A percentile compares a stretch with the other conserved stretches of the same genome.
These are phyloP conservation scores for Atrina japonica DNA, from an alignment of 2,888 invertebrate genomes.

Conservation along the genomic window DNA sequence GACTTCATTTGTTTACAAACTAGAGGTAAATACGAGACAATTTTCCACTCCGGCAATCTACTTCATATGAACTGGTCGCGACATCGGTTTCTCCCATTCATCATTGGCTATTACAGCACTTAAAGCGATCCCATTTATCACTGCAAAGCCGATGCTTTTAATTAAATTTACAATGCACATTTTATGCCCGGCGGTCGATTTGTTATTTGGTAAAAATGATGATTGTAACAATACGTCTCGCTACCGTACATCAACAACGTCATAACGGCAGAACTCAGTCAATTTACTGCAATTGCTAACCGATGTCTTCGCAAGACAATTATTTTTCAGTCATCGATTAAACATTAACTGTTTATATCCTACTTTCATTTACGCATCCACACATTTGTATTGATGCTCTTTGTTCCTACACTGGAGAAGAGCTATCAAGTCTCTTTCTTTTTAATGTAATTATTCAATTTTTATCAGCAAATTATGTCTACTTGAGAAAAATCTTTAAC, in stretches of 20 bases:
- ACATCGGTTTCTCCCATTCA: conserved; percentile 22
- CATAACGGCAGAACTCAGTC: conserved; percentile 12
- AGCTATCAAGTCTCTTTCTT: too few relatives aligned
- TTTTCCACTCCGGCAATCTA: conserved; percentile 1
- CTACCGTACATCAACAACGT: neutral
- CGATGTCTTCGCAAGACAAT: conserved; percentile 13
- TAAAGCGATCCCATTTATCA: conserved; percentile 21
- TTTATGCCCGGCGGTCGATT: conserved; percentile 25
- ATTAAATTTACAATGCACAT: conserved; percentile 38
- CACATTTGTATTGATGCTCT: too few relatives aligned
- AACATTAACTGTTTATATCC: conserved; percentile 14
- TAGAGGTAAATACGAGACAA: neutral
- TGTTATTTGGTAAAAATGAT: conserved; percentile 26
- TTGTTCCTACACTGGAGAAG: too few relatives aligned
- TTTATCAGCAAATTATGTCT: too few relatives aligned
- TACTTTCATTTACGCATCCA: neutral
- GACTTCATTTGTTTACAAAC: neutral
- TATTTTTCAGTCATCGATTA: conserved; percentile 19
- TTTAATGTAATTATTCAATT: too few relatives aligned
- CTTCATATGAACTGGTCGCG: conserved; percentile 11
- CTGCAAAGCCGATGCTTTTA: conserved; percentile 19
- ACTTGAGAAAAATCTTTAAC: too few relatives aligned
- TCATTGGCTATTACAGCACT: conserved; percentile 20
- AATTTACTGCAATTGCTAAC: conserved; percentile 13
- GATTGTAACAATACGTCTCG: conserved; percentile 15